A percentile compares a stretch with the other conserved stretches of the same genome.
phyloP scores from a whole-genome alignment of 2,888 invertebrate genomes.

The Nebria salina region DNA sequence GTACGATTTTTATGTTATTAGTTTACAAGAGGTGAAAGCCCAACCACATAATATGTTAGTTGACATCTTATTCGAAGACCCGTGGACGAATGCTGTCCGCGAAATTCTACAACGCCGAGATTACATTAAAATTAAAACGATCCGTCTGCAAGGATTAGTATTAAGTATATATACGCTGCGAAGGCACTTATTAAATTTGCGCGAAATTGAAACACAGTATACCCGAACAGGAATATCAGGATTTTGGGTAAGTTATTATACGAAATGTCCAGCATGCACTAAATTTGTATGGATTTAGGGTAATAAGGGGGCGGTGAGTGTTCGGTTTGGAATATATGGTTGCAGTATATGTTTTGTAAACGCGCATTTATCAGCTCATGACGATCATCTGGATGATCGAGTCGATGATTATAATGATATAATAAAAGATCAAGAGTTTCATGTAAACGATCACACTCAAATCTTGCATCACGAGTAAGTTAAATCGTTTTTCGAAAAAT shows the following conservation, averaged over 20 bases:
- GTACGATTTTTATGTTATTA: constrained; percentile 87
- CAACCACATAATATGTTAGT: constrained; percentile 86
- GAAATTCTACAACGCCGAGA: constrained; percentile 74
- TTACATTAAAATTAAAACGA: constrained; percentile 81
- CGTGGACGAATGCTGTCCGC: constrained; percentile 83
- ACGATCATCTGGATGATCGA: constrained; percentile 83
- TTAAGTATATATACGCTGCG: constrained; percentile 81
- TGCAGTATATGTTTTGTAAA: constrained; percentile 90
- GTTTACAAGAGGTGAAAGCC: constrained; percentile 89
- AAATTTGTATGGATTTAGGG: constrained; percentile 70
- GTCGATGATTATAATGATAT: constrained; percentile 90
- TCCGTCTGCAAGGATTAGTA: constrained; percentile 85
- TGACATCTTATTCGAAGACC: constrained; percentile 83
- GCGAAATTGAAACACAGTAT: constrained; percentile 86
- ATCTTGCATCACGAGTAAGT: constrained; percentile 93
- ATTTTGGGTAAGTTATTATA: constrained; percentile 79
- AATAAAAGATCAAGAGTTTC: constrained; percentile 83
- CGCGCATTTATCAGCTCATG: constrained; percentile 90
- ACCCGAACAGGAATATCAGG: constrained; percentile 92
- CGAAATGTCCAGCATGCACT: no score
- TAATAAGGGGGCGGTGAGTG: constrained; percentile 93
- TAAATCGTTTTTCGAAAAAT: neutral
- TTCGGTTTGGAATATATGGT: constrained; percentile 87
- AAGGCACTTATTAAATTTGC: constrained; percentile 81
- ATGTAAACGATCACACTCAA: constrained; percentile 78